Base-by-base conservation (phyloP, 1,140 invertebrate genomes). In the Pararge aegeria region DNA sequence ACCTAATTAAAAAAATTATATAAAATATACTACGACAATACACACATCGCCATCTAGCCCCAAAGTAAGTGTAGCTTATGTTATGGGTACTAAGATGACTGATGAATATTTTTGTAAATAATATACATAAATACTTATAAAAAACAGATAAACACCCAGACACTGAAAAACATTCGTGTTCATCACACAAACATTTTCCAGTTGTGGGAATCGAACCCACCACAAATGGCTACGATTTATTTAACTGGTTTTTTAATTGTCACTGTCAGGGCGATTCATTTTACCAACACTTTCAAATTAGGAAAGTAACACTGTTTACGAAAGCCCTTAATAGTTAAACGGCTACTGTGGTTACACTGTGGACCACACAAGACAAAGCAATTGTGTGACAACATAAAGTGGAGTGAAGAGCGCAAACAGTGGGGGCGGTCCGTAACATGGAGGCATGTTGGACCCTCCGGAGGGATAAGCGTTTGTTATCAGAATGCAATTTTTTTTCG, bases 361-460 rank as follows among this genome's bases (percentile, higher is more conserved):
- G 44, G 82, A 82, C 83, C 83, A 82, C 83, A 86, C 83, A 68
- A 55, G 52, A 67, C 53, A 61, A 64, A 68, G 70, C 73, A 79
- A 82, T 83, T 80, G 77, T 80, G 78, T 80, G 78, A 80, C 78
- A 81, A 79, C 71, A 70, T 70, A 52, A 66, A 60, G 56, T 61
- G 51, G 42, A 76, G 67, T 81, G 56, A 59, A 75, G 79, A 78
- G 71, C 58, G 64, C 64, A 81, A 83, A 86, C 64, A 85, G 73
- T 59, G 72, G 70, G 73, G 73, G 73, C 82, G 71, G 55, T 69
- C 66, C 70, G 75, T 83, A 79, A 73, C 73, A 64, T 73, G 64
- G 80, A 73, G 75, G 57, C 61, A 34, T 38, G 57, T 7, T 4
- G 44, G 44, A 37, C 13, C 34, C 29, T 10, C 10, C 29, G 9